Evolutionary conservation across 2,797 vertebrate species (phyloP).

Genomic region (Nyctalus aviator): DNA sequence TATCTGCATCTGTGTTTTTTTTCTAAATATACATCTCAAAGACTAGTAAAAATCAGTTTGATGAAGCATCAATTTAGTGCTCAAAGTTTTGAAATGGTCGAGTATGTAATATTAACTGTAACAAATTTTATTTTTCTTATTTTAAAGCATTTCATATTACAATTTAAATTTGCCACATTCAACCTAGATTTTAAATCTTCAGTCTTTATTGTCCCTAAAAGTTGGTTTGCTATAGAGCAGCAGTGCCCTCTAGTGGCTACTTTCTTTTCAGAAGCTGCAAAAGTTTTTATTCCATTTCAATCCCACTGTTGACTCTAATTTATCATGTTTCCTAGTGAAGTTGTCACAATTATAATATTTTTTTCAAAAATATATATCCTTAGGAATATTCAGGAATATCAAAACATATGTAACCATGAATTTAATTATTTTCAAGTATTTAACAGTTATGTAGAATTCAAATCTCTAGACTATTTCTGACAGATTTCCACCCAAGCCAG

Average conservation of each 20-base stretch:
- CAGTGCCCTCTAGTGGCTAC: constrained; percentile 66
- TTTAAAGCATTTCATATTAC: constrained; percentile 40
- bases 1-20: not conserved
- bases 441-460: not conserved
- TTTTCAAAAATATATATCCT: not conserved
- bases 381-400: not conserved
- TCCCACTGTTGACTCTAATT: not conserved
- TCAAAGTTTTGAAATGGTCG: constrained; percentile 37
- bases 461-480: constrained; percentile 1
- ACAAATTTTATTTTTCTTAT: constrained; percentile 39
- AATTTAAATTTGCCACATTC: not conserved
- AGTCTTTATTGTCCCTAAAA: not conserved
- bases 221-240: constrained; percentile 23
- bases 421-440: constrained; percentile 19
- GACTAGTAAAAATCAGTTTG: constrained; percentile 52
- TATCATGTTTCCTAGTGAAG: not conserved
- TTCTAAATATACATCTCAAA: constrained; percentile 3
- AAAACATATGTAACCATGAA: not conserved
- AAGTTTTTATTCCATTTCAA: not conserved
- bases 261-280: not conserved
- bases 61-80: not conserved
- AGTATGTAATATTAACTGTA: constrained; percentile 30
- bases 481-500: not conserved
- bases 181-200: constrained; percentile 24
- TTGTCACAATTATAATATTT: constrained; percentile 16